These are phyloP conservation scores for Nothobranchius furzeri DNA, from an alignment of 2,113 vertebrate species.

Conservation along the genomic window DNA sequence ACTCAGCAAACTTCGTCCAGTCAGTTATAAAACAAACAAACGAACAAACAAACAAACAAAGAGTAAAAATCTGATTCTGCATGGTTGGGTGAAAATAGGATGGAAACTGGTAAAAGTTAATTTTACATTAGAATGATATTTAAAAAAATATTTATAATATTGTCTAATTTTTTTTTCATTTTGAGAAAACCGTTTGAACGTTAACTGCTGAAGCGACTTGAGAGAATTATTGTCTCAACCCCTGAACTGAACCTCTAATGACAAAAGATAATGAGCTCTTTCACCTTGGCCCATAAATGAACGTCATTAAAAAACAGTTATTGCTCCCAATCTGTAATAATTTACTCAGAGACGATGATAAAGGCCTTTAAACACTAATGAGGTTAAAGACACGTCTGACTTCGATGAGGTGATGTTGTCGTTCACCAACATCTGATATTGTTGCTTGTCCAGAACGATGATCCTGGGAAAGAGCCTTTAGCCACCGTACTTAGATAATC, in stretches of 20 bases:
- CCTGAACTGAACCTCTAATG: constrained; percentile 51
- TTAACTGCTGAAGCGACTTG: constrained; percentile 55
- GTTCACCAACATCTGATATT: constrained; percentile 10
- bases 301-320: constrained; percentile 50
- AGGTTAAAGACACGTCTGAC: constrained; percentile 27
- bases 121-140: too few relatives aligned
- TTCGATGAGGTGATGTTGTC: constrained; percentile 1
- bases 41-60: too few relatives aligned
- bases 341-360: constrained; percentile 30
- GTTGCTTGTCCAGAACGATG: constrained; percentile 8
- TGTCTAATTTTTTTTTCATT: too few relatives aligned
- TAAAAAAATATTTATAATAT: too few relatives aligned
- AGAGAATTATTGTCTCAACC: constrained; percentile 48
- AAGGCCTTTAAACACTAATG: constrained; percentile 14
- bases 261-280: constrained; percentile 65
- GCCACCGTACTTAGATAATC: background rate
- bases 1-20: constrained; percentile 45
- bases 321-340: constrained; percentile 22
- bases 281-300: constrained; percentile 75
- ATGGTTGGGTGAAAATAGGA: too few relatives aligned
- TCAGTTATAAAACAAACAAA: too few relatives aligned
- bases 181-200: constrained; percentile 14
- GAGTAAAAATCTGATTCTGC: too few relatives aligned
- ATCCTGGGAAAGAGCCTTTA: background rate
- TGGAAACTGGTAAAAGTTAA: too few relatives aligned